Evolutionary conservation across 1,140 invertebrate species (phyloP).

Genomic region (Brachionus asplanchnoidis): DNA sequence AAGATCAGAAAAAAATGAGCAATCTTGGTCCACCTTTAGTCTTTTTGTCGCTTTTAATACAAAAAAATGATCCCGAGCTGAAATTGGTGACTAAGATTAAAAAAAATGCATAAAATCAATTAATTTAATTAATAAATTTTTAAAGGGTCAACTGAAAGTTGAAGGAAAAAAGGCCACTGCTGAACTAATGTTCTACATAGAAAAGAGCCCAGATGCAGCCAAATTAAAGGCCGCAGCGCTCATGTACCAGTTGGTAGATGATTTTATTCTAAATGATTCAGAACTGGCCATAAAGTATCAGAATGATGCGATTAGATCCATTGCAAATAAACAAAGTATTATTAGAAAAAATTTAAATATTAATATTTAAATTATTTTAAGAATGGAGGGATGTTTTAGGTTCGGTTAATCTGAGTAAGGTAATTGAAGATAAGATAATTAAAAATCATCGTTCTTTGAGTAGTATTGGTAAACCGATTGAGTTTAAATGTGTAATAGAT

Average conservation of each 20-base stretch:
- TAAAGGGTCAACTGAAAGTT: constrained; percentile 13
- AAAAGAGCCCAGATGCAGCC: neutral
- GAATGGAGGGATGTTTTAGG: neutral
- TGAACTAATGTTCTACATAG: neutral
- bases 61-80: neutral
- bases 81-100: neutral
- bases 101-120: neutral
- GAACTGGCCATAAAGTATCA: neutral
- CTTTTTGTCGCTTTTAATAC: neutral
- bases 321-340: neutral
- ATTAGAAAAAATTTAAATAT: neutral
- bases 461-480: neutral
- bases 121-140: neutral
- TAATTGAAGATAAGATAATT: neutral
- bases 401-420: neutral
- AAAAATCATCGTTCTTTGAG: neutral
- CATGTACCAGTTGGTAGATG: neutral
- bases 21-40: neutral
- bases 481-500: neutral
- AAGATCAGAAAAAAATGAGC: neutral
- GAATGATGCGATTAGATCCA: neutral
- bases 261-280: neutral
- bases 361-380: neutral
- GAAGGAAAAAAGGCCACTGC: constrained; percentile 9
- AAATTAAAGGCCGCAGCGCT: neutral